Evolutionary conservation across 1,140 invertebrate species (phyloP).

Genomic region (Phocides pigmalion): DNA sequence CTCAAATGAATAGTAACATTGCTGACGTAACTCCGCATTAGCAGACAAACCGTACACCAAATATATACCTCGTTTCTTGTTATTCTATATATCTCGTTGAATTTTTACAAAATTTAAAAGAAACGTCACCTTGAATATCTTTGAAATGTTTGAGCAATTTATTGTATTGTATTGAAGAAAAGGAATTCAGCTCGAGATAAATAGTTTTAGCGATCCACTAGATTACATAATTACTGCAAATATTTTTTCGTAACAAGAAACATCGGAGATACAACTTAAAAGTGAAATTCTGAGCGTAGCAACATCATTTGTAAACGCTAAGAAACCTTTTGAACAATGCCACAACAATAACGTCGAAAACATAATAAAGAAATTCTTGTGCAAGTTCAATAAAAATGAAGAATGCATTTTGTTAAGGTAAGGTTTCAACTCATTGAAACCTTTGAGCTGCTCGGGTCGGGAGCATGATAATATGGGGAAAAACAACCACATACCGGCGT

Average conservation of each 20-base stretch:
- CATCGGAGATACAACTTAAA: background rate
- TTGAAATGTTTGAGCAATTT: too few relatives aligned
- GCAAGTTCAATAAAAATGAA: conserved; percentile 4
- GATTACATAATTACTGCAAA: too few relatives aligned
- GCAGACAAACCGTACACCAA: too few relatives aligned
- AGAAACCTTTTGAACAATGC: background rate
- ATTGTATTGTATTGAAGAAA: too few relatives aligned
- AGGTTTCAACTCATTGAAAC: background rate
- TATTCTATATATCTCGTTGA: too few relatives aligned
- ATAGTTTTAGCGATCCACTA: too few relatives aligned
- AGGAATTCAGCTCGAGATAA: too few relatives aligned
- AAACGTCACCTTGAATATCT: too few relatives aligned
- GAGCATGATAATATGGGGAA: background rate
- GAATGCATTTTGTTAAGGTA: conserved; percentile 1
- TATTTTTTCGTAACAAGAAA: background rate
- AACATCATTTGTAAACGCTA: background rate
- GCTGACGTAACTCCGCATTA: too few relatives aligned
- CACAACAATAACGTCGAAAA: background rate
- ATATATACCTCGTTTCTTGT: too few relatives aligned
- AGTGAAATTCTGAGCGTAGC: background rate
- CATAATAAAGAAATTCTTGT: conserved; percentile 6
- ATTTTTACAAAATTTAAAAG: too few relatives aligned
- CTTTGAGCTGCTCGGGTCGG: background rate
- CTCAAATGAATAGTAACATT: too few relatives aligned
- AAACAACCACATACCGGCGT: background rate